These are phyloP conservation scores for Sitodiplosis mosellana DNA, from an alignment of 1,140 invertebrate genomes.

Conservation along the genomic window DNA sequence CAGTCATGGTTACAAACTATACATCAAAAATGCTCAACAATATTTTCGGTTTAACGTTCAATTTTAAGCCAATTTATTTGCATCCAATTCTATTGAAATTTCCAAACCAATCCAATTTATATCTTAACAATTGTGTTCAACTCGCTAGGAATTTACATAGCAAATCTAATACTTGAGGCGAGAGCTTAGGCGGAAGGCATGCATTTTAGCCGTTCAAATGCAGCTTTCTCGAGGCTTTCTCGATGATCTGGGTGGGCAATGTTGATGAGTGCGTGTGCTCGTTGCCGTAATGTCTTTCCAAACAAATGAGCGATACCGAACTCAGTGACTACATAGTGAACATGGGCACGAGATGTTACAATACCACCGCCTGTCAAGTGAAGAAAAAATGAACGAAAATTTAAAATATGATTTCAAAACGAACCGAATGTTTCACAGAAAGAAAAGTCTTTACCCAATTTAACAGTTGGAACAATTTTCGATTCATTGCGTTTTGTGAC, in stretches of 20 bases:
- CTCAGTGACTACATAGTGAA: constrained; percentile 87
- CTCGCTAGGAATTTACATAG: too few relatives aligned
- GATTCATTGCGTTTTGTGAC: constrained; percentile 65
- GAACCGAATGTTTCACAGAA: too few relatives aligned
- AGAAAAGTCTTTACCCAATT: constrained; percentile 61
- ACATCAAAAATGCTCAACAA: too few relatives aligned
- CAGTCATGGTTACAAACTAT: too few relatives aligned
- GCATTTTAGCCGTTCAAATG: constrained; percentile 70
- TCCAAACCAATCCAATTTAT: too few relatives aligned
- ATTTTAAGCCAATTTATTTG: too few relatives aligned
- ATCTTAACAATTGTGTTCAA: too few relatives aligned
- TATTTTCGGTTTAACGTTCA: too few relatives aligned
- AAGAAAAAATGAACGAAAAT: constrained; percentile 8
- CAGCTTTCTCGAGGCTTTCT: constrained; percentile 67
- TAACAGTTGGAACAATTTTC: constrained; percentile 75
- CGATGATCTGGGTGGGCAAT: constrained; percentile 82
- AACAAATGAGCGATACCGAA: constrained; percentile 80
- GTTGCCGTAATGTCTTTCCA: constrained; percentile 72
- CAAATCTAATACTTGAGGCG: too few relatives aligned
- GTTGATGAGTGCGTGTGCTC: constrained; percentile 75
- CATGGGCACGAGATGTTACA: constrained; percentile 79
- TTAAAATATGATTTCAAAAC: too few relatives aligned
- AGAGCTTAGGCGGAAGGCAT: constrained; percentile 49
- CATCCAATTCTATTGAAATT: too few relatives aligned
- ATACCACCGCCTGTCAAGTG: constrained; percentile 64